Conservation (phyloP, 2,113 vertebrate genomes). For the Corythornis cristatus region DNA sequence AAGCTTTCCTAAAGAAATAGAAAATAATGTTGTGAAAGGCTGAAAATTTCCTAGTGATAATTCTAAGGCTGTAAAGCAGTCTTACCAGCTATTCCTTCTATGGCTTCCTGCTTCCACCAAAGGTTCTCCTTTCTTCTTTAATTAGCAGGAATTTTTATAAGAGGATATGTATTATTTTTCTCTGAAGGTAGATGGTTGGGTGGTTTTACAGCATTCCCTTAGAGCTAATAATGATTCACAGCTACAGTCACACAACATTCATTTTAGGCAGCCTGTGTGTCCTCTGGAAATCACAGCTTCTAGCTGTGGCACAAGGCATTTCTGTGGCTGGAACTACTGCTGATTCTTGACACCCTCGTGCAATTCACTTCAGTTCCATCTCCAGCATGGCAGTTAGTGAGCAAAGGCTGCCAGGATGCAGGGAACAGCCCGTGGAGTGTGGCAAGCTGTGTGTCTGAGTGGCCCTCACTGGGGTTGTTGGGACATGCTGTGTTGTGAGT, state of each 20-base stretch:
- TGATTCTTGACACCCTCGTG: background rate
- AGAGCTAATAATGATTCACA: background rate
- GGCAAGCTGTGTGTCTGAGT: background rate
- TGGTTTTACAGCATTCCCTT: background rate
- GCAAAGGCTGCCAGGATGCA: background rate
- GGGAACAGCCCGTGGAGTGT: background rate
- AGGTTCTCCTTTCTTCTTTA: background rate
- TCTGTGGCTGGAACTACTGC: background rate
- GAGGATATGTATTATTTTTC: background rate
- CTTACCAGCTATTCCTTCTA: background rate
- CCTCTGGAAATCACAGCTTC: background rate
- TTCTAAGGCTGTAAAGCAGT: background rate
- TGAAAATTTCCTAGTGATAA: background rate
- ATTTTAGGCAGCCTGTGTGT: background rate
- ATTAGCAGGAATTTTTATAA: background rate
- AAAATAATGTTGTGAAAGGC: background rate
- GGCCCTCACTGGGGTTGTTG: background rate
- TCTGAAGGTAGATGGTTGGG: background rate
- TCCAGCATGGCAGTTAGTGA: background rate
- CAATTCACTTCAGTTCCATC: background rate
- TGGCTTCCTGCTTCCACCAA: background rate
- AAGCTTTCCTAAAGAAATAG: background rate
- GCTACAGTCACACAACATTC: background rate
- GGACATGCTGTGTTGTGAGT: background rate
- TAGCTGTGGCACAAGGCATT: background rate